Conservation (phyloP, 2,113 vertebrate genomes). For the Mixornis gularis region DNA sequence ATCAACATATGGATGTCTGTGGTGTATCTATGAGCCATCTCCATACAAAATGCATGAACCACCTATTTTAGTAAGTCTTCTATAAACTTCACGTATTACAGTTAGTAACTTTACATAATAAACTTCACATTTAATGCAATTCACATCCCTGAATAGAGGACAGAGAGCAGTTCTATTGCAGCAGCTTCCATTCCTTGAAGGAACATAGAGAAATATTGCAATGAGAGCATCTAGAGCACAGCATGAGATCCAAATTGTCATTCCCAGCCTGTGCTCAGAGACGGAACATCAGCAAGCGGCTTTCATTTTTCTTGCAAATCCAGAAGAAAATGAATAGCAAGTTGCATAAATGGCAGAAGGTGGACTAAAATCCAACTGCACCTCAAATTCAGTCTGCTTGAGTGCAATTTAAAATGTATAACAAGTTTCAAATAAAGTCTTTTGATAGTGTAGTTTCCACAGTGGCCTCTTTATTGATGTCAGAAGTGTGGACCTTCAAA, state of each 20-base stretch:
- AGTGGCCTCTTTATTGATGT: background rate
- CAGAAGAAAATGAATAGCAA: background rate
- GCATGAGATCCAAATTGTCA: slow-evolving; percentile 20
- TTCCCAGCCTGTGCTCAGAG: slow-evolving; percentile 12
- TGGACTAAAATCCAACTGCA: background rate
- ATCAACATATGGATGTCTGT: background rate
- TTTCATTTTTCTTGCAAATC: background rate
- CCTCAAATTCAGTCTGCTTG: background rate
- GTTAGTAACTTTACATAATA: slow-evolving; percentile 25
- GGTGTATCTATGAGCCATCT: background rate
- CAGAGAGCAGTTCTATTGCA: slow-evolving; percentile 7
- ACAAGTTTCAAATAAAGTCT: background rate
- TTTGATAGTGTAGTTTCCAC: background rate
- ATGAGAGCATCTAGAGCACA: background rate
- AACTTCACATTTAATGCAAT: slow-evolving; percentile 20
- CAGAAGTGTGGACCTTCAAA: background rate
- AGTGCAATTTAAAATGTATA: background rate
- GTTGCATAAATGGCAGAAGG: background rate
- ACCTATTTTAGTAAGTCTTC: background rate
- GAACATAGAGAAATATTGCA: background rate
- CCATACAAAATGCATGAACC: background rate
- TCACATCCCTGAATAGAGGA: slow-evolving; percentile 22
- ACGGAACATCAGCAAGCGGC: background rate
- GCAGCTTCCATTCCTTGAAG: slow-evolving; percentile 8
- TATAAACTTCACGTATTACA: slow-evolving; percentile 9